Evolutionary conservation across 2,797 vertebrate species (phyloP), one percentile per base, ranked within the genome.

Genomic region (Streptopelia turtur): DNA sequence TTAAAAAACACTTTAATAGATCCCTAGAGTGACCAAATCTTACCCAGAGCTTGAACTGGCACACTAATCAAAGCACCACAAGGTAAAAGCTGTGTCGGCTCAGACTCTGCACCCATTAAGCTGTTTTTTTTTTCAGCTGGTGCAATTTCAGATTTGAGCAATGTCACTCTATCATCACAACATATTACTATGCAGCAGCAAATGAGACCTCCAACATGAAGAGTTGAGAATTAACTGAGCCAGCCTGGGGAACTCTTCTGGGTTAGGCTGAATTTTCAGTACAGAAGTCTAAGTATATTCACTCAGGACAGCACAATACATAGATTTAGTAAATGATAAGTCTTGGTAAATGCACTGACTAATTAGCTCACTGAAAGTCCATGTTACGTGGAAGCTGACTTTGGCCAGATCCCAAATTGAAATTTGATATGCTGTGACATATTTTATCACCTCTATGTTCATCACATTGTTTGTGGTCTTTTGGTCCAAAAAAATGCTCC

Each of bases 61-160:
- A 53, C 31, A 5, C 15, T 15, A 52, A 52, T 11, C 59, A 70
- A 83, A 83, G 11, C 27, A 5, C 43, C 1, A 0, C 0, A 0
- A 18, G 5, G 5, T 63, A 52, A 72, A 85, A 8, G 4, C 30
- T 23, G 4, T 57, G 28, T 43, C 68, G 77, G 13, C n/a, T 76
- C 45, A 68, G 30, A 80, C 12, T 11, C 28, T 69, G 43, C 27
- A n/a, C 18, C 25, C 27, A 43, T 39, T 49, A 61, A 76, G 28
- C 7, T 37, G 5, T 1, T 75, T 75, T n/a, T 6, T 6, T 45
- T 59, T 69, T 28, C 55, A 88, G 31, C 37, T 69, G 20, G 33
- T 57, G 35, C 4, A 13, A 28, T 66, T 75, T 96, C 24, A 68
- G 6, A 27, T 63, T 83, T 91, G 33, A 79, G 52, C 50, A 68